A percentile compares a stretch with the other conserved stretches of the same genome.
phyloP scores from a whole-genome alignment of 64 coral and sea anemone species.

The Cladopsammia gracilis region DNA sequence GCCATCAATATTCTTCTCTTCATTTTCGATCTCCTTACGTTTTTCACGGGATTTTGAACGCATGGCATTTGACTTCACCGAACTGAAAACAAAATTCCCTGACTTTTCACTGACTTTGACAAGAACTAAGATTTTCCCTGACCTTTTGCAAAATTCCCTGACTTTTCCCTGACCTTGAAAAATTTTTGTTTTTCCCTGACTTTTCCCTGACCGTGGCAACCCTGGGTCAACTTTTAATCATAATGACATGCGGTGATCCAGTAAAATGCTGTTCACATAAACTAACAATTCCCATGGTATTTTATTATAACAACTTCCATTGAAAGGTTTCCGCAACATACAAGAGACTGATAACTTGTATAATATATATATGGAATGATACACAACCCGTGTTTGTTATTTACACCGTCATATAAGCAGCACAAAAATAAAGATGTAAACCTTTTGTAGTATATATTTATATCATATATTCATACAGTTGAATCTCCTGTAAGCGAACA shows the following conservation, averaged over 20 bases:
- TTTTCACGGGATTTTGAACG: too few species aligned
- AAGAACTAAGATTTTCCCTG: too few species aligned
- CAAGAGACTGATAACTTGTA: neutral
- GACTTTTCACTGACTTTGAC: too few species aligned
- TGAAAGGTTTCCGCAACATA: neutral
- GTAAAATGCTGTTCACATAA: too few species aligned
- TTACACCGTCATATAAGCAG: neutral
- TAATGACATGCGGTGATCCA: too few species aligned
- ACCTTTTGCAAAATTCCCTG: neutral
- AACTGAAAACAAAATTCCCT: too few species aligned
- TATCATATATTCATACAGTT: too few species aligned
- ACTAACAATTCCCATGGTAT: too few species aligned
- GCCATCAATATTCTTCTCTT: too few species aligned
- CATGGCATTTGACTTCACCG: too few species aligned
- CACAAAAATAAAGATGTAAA: neutral
- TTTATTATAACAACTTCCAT: neutral
- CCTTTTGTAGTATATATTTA: neutral
- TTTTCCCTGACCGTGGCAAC: slow-evolving; percentile 77
- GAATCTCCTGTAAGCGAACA: too few species aligned
- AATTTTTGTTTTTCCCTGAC: slow-evolving; percentile 62
- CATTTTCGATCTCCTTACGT: too few species aligned
- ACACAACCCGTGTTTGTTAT: neutral
- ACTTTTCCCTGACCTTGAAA: slow-evolving; percentile 73
- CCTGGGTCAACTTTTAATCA: neutral
- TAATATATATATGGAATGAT: neutral